Percentiles rank a stretch among this genome's conserved stretches.
Conservation (phyloP, 2,888 invertebrate genomes). For the Spatulosminthurus flaviceps region DNA sequence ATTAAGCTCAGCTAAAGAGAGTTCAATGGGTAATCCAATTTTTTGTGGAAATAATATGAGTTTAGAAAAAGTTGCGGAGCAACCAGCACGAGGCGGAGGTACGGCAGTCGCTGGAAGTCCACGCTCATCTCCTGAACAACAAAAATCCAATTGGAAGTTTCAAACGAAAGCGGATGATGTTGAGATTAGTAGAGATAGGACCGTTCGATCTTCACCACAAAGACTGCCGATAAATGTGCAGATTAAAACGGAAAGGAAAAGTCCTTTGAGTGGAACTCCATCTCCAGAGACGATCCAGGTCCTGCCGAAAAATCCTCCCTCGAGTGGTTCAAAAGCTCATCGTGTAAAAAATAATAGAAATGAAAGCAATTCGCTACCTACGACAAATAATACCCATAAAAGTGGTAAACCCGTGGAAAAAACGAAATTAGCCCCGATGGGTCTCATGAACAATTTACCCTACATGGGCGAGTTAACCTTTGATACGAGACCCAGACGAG, state of each 20-base stretch:
- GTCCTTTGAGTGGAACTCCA: not conserved
- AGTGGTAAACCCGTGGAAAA: not conserved
- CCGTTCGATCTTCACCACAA: not conserved
- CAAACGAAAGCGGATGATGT: not conserved
- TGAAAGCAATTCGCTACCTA: not conserved
- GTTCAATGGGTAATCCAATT: constrained; percentile 24
- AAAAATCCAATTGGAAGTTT: constrained; percentile 6
- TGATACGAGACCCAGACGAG: constrained; percentile 83
- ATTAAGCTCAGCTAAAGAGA: not conserved
- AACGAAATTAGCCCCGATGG: constrained; percentile 29
- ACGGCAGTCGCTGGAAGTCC: not conserved
- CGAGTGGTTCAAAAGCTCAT: constrained; percentile 1
- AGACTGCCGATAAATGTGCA: not conserved
- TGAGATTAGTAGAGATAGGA: not conserved
- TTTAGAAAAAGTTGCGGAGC: constrained; percentile 13
- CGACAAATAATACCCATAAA: not conserved
- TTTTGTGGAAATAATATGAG: constrained; percentile 1
- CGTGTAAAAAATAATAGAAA: not conserved
- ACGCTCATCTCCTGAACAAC: not conserved
- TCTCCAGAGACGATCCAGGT: not conserved
- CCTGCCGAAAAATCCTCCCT: not conserved
- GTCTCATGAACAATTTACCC: constrained; percentile 72
- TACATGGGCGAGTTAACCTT: constrained; percentile 93
- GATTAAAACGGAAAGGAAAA: constrained; percentile 26
- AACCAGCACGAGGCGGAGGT: not conserved